Base-by-base conservation (phyloP, 2,888 invertebrate genomes). In the Aquatica leii region DNA sequence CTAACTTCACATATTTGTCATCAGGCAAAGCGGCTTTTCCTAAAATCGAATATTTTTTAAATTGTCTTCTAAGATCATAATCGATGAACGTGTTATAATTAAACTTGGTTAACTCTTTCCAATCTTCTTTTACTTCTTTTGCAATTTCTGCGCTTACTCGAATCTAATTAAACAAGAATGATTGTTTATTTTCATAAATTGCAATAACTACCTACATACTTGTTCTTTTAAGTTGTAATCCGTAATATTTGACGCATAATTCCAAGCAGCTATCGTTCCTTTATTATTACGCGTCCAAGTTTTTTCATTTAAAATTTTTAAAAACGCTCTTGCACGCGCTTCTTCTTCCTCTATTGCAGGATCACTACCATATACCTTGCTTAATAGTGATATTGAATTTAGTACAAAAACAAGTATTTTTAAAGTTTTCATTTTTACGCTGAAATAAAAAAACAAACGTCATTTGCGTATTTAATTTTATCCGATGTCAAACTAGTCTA, bases 241-340 rank as follows among this genome's bases (percentile, higher is more conserved):
- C 0, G 90, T 93, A 41, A 94, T 86, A 76, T 94, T 90, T 0
- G 92, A 89, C 0, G 88, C 88, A 76, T 93, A 93, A 0, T 84
- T 86, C 93, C 94, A 94, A 61, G 87, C 85, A 0, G 90, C 89
- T 1, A 87, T 69, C 0, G 85, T 83, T 2, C 84, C 85, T n/a
- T 83, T 81, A 74, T 91, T 88, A 65, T 83, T 84, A 73, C 88
- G 84, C 51, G 81, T 72, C 0, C 86, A 87, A n/a, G 85, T 81
- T 61, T 86, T 85, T 52, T 82, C 83, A 76, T 92, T 90, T 21
- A 90, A 76, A 62, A 87, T 84, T 56, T 84, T 72, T 69, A 93
- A 83, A 73, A 89, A 88, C 69, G 87, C 85, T 34, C 84, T 81
- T 0, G 89, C 91, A 65, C 84, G 84, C 64, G 89, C 85, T 70